Conservation (phyloP, 2,888 invertebrate genomes). For the Chorisops tibialis region DNA sequence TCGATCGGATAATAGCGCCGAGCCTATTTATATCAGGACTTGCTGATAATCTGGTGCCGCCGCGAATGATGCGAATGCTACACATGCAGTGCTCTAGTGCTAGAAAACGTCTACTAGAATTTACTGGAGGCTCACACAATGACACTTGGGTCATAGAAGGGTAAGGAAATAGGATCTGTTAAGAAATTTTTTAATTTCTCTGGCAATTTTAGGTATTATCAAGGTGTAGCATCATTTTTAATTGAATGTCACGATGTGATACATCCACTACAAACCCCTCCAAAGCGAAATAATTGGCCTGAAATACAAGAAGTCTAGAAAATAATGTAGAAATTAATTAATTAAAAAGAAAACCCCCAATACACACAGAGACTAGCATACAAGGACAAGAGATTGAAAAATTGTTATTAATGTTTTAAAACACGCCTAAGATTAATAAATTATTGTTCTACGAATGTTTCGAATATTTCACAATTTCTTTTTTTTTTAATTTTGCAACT, state of each 20-base stretch:
- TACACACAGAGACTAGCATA: too few species aligned
- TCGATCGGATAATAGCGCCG: slow-evolving; percentile 69
- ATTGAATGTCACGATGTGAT: slow-evolving; percentile 45
- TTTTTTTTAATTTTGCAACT: too few species aligned
- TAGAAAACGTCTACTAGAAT: slow-evolving; percentile 71
- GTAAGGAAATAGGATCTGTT: slow-evolving; percentile 52
- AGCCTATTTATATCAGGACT: slow-evolving; percentile 85
- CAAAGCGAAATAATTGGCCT: slow-evolving; percentile 50
- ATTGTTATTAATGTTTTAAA: too few species aligned
- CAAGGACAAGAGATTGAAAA: too few species aligned
- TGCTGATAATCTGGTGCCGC: slow-evolving; percentile 83
- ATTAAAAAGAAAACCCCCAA: too few species aligned
- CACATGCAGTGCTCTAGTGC: slow-evolving; percentile 71
- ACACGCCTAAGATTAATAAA: too few species aligned
- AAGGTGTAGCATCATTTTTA: slow-evolving; percentile 46
- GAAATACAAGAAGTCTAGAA: slow-evolving; percentile 45
- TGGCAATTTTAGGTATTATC: slow-evolving; percentile 47
- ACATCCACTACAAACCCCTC: slow-evolving; percentile 46
- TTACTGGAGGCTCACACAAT: slow-evolving; percentile 86
- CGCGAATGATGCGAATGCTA: slow-evolving; percentile 82
- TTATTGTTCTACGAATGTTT: too few species aligned
- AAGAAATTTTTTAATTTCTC: too few species aligned
- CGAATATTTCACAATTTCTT: too few species aligned
- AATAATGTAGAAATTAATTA: neutral
- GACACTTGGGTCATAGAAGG: slow-evolving; percentile 90